Percentiles rank a stretch among this genome's conserved stretches.
phyloP scores from a whole-genome alignment of 2,888 invertebrate species.

The Willowsia nigromaculata region DNA sequence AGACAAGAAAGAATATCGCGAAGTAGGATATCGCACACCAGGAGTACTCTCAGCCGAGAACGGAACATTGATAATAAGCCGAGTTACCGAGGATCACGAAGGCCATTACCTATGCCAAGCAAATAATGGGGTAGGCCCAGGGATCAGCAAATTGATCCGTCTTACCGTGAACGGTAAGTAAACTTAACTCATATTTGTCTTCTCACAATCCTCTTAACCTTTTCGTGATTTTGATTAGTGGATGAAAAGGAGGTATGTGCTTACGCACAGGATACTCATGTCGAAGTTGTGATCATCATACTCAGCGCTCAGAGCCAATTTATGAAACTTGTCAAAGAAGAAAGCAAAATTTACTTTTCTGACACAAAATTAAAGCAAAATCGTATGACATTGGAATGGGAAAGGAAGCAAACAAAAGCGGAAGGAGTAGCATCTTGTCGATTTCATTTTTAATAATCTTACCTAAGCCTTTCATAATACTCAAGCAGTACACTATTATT shows the following conservation, averaged over 20 bases:
- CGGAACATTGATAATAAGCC: constrained; percentile 83
- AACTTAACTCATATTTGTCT: constrained; percentile 30
- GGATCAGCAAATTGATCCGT: constrained; percentile 84
- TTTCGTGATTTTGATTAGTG: constrained; percentile 30
- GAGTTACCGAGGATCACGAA: constrained; percentile 83
- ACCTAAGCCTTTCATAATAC: too few species aligned
- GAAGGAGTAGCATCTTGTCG: too few species aligned
- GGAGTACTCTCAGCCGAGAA: constrained; percentile 80
- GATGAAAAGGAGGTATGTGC: background rate
- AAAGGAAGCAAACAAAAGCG: too few species aligned
- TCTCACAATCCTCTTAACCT: constrained; percentile 36
- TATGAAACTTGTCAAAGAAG: too few species aligned
- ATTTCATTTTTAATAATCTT: too few species aligned
- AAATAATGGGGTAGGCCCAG: constrained; percentile 84
- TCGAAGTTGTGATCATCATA: background rate
- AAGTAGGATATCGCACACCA: constrained; percentile 81
- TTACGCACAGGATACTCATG: background rate
- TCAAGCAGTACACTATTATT: too few species aligned
- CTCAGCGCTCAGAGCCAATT: too few species aligned
- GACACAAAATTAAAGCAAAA: too few species aligned
- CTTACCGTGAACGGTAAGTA: constrained; percentile 84
- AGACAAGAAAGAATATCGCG: constrained; percentile 81
- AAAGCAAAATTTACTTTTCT: too few species aligned
- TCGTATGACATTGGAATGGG: too few species aligned
- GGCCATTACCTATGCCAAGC: constrained; percentile 84